Percentiles rank a stretch among this genome's conserved stretches.
These are phyloP conservation scores for Teleogryllus occipitalis DNA, from an alignment of 1,140 invertebrate species.

Conservation along the genomic window DNA sequence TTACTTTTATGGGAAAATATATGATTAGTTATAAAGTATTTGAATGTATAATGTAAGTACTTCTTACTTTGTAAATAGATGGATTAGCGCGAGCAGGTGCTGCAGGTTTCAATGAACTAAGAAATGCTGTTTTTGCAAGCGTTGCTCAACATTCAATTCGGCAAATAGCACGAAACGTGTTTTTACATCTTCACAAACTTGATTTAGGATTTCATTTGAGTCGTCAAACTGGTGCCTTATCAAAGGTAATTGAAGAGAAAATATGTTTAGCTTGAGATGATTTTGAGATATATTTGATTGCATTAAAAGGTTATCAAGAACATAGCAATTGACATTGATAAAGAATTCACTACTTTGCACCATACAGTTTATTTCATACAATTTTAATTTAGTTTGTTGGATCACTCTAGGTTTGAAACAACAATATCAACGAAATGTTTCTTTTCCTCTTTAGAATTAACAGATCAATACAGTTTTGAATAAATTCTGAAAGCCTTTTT, in stretches of 20 bases:
- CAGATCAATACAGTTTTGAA: too few relatives aligned
- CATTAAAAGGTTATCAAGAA: too few relatives aligned
- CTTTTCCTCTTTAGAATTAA: too few relatives aligned
- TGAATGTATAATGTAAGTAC: conserved; percentile 10
- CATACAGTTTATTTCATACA: too few relatives aligned
- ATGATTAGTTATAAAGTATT: background rate
- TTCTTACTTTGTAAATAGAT: conserved; percentile 52
- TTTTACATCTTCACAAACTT: conserved; percentile 91
- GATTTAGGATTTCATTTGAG: conserved; percentile 92
- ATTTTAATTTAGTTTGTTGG: too few relatives aligned
- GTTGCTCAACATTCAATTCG: conserved; percentile 97
- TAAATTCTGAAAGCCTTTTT: too few relatives aligned
- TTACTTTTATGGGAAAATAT: background rate
- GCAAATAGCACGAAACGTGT: conserved; percentile 90
- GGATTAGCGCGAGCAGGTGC: conserved; percentile 84
- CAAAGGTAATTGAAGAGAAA: conserved; percentile 46
- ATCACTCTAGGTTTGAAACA: too few relatives aligned
- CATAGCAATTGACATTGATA: too few relatives aligned
- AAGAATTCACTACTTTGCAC: too few relatives aligned
- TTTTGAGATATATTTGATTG: too few relatives aligned
- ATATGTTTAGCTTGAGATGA: too few relatives aligned
- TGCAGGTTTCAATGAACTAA: conserved; percentile 87
- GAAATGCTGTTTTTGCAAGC: conserved; percentile 96
- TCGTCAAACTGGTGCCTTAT: conserved; percentile 84
- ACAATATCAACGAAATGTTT: too few relatives aligned